Evolutionary conservation across 2,888 invertebrate species (phyloP), one percentile per base, ranked within the genome.

Genomic region (Pterobdella sp.): DNA sequence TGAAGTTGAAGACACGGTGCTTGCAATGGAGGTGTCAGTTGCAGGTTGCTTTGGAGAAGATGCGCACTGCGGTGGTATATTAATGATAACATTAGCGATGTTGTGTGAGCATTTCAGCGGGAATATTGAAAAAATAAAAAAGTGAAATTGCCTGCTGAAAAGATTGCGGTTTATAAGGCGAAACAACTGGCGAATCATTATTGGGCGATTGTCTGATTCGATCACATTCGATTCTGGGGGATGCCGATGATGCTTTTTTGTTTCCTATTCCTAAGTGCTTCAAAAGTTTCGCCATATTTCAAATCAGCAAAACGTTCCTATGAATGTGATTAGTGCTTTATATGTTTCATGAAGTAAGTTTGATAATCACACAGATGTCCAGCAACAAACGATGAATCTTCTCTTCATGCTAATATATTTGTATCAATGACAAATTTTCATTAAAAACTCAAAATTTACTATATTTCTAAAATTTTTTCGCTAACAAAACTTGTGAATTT

Each of bases 1-100:
- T 26, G 64, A 34, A 26, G 73, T 68, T 4, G 73, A 73, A 34
- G 69, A 73, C 7, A 73, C 69, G n/a, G 73, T 73, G 56, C 68
- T 73, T 14, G 60, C 26, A 34, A 34, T 35, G 1, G 68, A 73
- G 32, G 36, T 63, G 36, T 69, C 69, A 29, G 69, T 64, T n/a
- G 68, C 69, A 34, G 35, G 36, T 35, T 36, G 35, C 22, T 10
- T 31, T 26, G n/a, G 10, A n/a, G 18, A 31, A 18, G 22, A 26
- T 22, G 29, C 22, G 10, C 18, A 34, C 18, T 2, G 56, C 32
- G 3, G 26, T 14, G 7, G 49, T 42, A 14, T 42, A 42, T 42
- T 18, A 7, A 42, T 42, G 42, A 18, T 18, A 42, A 42, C 42
- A 42, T 42, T 42, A 42, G 18, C 42, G 42, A 42, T 42, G n/a